phyloP scores from a whole-genome alignment of 2,888 invertebrate genomes.

The Thymelicus sylvestris region DNA sequence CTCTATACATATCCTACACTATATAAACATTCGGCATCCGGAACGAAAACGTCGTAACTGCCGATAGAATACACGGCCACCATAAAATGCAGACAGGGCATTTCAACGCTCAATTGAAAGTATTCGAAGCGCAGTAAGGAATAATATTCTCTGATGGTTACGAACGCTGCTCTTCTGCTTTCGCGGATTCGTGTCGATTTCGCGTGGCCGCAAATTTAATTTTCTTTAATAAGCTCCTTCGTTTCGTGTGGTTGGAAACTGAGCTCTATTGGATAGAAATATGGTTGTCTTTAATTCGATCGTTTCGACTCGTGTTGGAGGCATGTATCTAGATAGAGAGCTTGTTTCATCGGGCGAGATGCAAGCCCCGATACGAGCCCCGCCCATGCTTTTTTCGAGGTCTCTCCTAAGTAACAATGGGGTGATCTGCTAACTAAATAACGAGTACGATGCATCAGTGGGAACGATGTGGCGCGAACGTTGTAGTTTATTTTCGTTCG shows the following conservation, averaged over 20 bases:
- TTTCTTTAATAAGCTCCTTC: conserved; percentile 80
- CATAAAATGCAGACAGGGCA: conserved; percentile 42
- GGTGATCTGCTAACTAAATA: conserved; percentile 83
- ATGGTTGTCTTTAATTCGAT: conserved; percentile 48
- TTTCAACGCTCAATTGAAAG: conserved; percentile 51
- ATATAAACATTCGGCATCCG: conserved; percentile 70
- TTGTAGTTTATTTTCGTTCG: conserved; percentile 49
- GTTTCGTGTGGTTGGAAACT: conserved; percentile 45
- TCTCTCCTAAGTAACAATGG: conserved; percentile 81
- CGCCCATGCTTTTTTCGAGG: conserved; percentile 84
- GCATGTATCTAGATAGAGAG: conserved; percentile 78
- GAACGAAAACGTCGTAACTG: conserved; percentile 52
- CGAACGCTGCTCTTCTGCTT: conserved; percentile 56
- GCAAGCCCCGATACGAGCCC: conserved; percentile 71
- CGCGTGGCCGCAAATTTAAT: conserved; percentile 81
- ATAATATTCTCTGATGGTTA: conserved; percentile 55
- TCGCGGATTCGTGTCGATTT: conserved; percentile 73
- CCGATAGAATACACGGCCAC: conserved; percentile 49
- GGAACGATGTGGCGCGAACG: conserved; percentile 61
- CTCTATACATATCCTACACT: conserved; percentile 75
- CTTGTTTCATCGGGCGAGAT: conserved; percentile 79
- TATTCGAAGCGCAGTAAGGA: conserved; percentile 55
- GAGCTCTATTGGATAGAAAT: conserved; percentile 48
- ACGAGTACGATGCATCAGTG: conserved; percentile 72
- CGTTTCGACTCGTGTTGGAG: conserved; percentile 61